phyloP scores from a whole-genome alignment of 2,888 invertebrate genomes.

The Cheilosia pagana region DNA sequence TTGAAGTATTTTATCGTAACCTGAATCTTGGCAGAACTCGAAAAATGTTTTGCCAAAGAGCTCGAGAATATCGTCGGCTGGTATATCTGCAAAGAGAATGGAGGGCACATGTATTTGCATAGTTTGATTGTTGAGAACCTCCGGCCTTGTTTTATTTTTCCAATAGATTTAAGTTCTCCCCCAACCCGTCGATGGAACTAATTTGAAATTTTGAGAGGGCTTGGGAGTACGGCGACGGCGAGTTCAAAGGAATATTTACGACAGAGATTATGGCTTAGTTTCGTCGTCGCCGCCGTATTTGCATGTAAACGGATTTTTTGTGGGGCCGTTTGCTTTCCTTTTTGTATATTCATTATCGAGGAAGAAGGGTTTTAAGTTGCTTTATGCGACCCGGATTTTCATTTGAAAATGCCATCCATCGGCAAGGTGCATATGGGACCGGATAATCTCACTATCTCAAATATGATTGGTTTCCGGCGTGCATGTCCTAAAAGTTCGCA shows the following conservation, averaged over 20 bases:
- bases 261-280: slow-evolving; percentile 43
- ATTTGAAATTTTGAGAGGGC: slow-evolving; percentile 60
- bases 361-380: too few species aligned
- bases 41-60: slow-evolving; percentile 97
- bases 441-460: too few species aligned
- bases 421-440: too few species aligned
- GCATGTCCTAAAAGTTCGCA: too few species aligned
- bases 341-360: too few species aligned
- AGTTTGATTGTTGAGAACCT: slow-evolving; percentile 58
- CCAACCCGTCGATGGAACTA: slow-evolving; percentile 19
- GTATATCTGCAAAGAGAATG: slow-evolving; percentile 87
- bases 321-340: neutral
- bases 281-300: too few species aligned
- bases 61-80: slow-evolving; percentile 94
- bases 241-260: slow-evolving; percentile 41
- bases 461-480: too few species aligned
- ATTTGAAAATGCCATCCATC: too few species aligned
- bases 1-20: slow-evolving; percentile 97
- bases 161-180: neutral
- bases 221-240: neutral
- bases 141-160: neutral
- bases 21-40: slow-evolving; percentile 97
- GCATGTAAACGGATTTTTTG: neutral
- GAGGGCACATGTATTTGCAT: slow-evolving; percentile 51
- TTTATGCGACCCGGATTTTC: too few species aligned